These are phyloP conservation scores for Dromius quadrimaculatus DNA, from an alignment of 2,888 invertebrate species.

Conservation along the genomic window DNA sequence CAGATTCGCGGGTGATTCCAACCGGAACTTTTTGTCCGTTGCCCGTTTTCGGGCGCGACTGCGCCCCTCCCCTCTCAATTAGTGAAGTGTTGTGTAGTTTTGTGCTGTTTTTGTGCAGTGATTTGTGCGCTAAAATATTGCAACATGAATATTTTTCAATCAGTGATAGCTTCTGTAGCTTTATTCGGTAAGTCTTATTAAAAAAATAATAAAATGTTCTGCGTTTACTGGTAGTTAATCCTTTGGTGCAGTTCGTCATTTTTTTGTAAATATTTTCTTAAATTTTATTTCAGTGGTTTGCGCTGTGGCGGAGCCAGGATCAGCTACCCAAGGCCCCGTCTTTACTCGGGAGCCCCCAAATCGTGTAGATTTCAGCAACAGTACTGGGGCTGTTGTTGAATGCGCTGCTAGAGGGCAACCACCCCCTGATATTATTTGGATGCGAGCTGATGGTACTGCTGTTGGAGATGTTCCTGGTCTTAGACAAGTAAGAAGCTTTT, in stretches of 20 bases:
- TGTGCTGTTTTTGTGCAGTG: conserved; percentile 33
- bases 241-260: too few species aligned
- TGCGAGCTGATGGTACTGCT: conserved; percentile 89
- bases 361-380: conserved; percentile 93
- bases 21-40: neutral
- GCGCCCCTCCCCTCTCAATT: conserved; percentile 24
- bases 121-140: neutral
- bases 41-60: conserved; percentile 43
- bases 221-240: too few species aligned
- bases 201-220: too few species aligned
- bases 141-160: conserved; percentile 37
- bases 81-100: conserved; percentile 41
- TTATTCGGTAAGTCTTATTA: conserved; percentile 45
- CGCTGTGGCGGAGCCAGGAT: conserved; percentile 3
- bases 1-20: neutral
- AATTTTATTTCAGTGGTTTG: conserved; percentile 31
- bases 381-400: conserved; percentile 92
- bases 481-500: conserved; percentile 73
- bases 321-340: conserved; percentile 78
- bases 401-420: conserved; percentile 93
- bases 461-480: conserved; percentile 92
- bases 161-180: neutral
- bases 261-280: too few species aligned
- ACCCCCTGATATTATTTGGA: conserved; percentile 93
- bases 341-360: conserved; percentile 93